Base-by-base conservation (phyloP, 2,888 invertebrate species). In the Octodonta nipae region DNA sequence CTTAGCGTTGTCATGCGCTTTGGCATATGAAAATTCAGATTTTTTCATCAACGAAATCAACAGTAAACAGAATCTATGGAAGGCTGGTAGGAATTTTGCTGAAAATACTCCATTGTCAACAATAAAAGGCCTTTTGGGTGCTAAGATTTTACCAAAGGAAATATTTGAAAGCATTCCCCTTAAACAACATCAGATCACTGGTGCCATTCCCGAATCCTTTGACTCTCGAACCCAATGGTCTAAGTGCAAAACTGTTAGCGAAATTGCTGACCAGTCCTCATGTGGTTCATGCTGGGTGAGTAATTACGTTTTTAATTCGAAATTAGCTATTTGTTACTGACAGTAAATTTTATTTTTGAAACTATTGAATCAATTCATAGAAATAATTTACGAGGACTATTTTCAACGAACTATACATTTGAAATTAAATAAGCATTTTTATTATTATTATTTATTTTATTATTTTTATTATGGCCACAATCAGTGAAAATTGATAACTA, bases 211-310 rank as follows among this genome's bases (percentile, higher is more conserved):
- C 0, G 75, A 73, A 15, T 67, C 69, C 45, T 88, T 88, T 56
- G 85, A 88, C 62, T 64, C 85, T 0, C 67, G 86, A 24, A 64
- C 66, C 28, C 64, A 76, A 31, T 88, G 86, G 86, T 73, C 83
- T 0, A 54, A 79, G 44, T 88, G 88, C 50, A 79, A 81, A 1
- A 80, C 84, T n/a, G 71, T 88, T 43, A 65, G 66, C 28, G 78
- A 81, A 60, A 70, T 85, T 31, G 64, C 83, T 38, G 82, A 84
- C 57, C 84, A 85, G 56, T 81, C 80, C 4, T 75, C 78, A 8
- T 88, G 87, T 56, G 87, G 88, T 12, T 85, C 84, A 15, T 88
- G 88, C 61, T 86, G 85, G 86, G 68, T 68, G 15, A 10, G 25
- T 10, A n/a, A n/a, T n/a, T n/a, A n/a, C n/a, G n/a, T n/a, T n/a